A percentile compares a stretch with the other conserved stretches of the same genome.
Conservation (phyloP, 2,888 invertebrate species). For the Agrypnus murinus region DNA sequence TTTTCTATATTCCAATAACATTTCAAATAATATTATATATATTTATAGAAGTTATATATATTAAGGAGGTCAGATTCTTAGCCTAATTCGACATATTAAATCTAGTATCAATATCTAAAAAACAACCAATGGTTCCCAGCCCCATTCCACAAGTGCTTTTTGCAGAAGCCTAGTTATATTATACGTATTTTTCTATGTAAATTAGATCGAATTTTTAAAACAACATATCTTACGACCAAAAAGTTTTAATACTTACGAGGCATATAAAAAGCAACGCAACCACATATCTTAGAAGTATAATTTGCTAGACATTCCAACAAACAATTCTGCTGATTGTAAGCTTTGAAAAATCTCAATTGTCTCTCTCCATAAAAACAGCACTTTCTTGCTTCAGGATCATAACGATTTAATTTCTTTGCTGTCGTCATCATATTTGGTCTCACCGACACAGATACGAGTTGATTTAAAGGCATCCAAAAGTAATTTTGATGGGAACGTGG, state of each 20-base stretch:
- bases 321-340: slow-evolving; percentile 80
- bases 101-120: too few species aligned
- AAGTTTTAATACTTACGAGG: slow-evolving; percentile 72
- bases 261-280: slow-evolving; percentile 79
- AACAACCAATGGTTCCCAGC: too few species aligned
- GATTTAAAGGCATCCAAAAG: slow-evolving; percentile 77
- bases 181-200: too few species aligned
- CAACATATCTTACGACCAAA: too few species aligned
- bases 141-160: too few species aligned
- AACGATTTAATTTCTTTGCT: slow-evolving; percentile 76
- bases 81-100: too few species aligned
- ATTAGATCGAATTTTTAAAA: too few species aligned
- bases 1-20: too few species aligned
- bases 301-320: slow-evolving; percentile 80
- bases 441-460: slow-evolving; percentile 79
- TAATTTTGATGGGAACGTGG: slow-evolving; percentile 77
- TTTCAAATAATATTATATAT: too few species aligned
- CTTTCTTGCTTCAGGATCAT: slow-evolving; percentile 76
- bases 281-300: slow-evolving; percentile 75
- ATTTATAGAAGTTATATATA: too few species aligned
- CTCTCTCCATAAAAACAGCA: slow-evolving; percentile 79
- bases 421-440: slow-evolving; percentile 82
- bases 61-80: too few species aligned
- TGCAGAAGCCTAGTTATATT: too few species aligned
- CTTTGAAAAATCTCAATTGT: slow-evolving; percentile 76